Conservation (phyloP, 2,113 vertebrate genomes). For the Turnix velox region DNA sequence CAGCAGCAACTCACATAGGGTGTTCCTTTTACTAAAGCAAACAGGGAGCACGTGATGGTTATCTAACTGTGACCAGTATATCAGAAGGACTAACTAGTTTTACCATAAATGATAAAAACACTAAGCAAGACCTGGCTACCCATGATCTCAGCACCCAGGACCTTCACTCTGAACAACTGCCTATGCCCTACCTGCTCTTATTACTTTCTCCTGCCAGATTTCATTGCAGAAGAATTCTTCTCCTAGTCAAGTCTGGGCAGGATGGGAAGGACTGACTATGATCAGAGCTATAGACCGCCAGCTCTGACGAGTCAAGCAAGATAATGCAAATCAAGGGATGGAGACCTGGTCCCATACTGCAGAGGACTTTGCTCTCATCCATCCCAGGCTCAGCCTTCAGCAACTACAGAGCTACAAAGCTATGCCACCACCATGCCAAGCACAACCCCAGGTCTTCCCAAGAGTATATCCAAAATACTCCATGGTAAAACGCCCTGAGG, state of each 20-base stretch:
- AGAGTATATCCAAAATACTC: neutral
- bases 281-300: neutral
- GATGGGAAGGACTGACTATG: neutral
- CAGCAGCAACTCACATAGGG: neutral
- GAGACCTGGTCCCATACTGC: neutral
- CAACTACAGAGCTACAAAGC: neutral
- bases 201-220: neutral
- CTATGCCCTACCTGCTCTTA: neutral
- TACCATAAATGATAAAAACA: neutral
- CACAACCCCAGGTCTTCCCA: neutral
- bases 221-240: neutral
- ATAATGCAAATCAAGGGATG: neutral
- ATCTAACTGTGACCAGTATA: neutral
- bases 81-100: neutral
- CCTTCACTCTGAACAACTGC: neutral
- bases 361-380: neutral
- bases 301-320: neutral
- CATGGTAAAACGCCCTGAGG: neutral
- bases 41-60: neutral
- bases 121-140: neutral
- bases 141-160: neutral
- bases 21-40: neutral
- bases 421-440: neutral
- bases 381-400: neutral
- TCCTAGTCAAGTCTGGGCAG: neutral